A percentile compares a stretch with the other conserved stretches of the same genome.
Conservation (phyloP, 1,140 invertebrate genomes). For the Drosophila guanche region DNA sequence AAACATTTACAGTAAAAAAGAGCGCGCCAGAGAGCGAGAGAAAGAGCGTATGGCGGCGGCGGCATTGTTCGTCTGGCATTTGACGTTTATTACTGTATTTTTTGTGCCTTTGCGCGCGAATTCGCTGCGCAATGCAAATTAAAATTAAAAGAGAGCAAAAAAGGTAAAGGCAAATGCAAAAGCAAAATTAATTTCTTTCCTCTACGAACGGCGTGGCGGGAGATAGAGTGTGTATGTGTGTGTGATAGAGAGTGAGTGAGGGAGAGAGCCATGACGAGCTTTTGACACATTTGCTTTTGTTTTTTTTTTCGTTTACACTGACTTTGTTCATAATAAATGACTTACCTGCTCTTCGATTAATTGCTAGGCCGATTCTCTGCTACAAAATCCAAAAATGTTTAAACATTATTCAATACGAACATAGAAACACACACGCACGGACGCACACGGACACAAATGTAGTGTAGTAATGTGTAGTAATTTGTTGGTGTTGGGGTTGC, state of each 20-base stretch:
- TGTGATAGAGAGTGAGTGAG: slow-evolving; percentile 5
- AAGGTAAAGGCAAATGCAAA: slow-evolving; percentile 44
- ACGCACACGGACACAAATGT: slow-evolving; percentile 34
- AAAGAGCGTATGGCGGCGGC: slow-evolving; percentile 13
- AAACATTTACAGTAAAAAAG: slow-evolving; percentile 14
- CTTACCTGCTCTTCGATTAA: slow-evolving; percentile 55
- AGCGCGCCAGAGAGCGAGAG: slow-evolving; percentile 29
- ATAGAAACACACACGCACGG: slow-evolving; percentile 46
- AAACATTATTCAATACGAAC: slow-evolving; percentile 76
- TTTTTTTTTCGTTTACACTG: slow-evolving; percentile 1
- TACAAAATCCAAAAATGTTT: slow-evolving; percentile 62
- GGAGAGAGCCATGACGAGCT: slow-evolving; percentile 47
- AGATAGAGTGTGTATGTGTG: slow-evolving; percentile 3
- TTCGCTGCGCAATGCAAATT: slow-evolving; percentile 75
- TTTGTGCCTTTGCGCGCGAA: slow-evolving; percentile 68
- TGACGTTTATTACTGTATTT: slow-evolving; percentile 74
- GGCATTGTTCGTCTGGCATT: slow-evolving; percentile 67
- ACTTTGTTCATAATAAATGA: slow-evolving; percentile 65
- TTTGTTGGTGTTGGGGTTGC: slow-evolving; percentile 41
- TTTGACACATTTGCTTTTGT: slow-evolving; percentile 53
- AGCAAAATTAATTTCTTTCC: slow-evolving; percentile 56
- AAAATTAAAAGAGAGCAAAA: slow-evolving; percentile 65
- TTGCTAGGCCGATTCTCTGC: slow-evolving; percentile 15
- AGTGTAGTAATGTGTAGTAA: slow-evolving; percentile 42
- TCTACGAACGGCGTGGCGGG: slow-evolving; percentile 44